Base-by-base conservation (phyloP, 2,797 vertebrate genomes). In the Bradypodion pumilum region DNA sequence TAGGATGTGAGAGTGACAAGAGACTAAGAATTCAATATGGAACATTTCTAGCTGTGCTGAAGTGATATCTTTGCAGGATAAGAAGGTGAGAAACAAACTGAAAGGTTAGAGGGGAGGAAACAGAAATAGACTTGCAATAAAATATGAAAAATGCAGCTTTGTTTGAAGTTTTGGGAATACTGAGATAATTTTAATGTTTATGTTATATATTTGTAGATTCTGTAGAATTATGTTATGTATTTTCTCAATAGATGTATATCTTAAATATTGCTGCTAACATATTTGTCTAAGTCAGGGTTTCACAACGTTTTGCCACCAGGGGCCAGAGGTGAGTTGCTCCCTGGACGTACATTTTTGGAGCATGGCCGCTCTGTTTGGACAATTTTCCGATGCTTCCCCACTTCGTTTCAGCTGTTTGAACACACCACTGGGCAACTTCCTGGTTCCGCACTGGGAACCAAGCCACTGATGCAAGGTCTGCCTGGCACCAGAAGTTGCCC, bases 41-140 rank as follows among this genome's bases (percentile, higher is more conserved):
- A 77, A 83, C 29, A 10, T 89, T 94, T 92, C 62, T 79, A 82
- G 82, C 83, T 87, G 88, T 81, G 83, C 70, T 92, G 87, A 92
- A 91, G 42, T 90, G 59, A 37, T 78, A 88, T 87, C 5, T 88
- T n/a, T 78, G 46, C 10, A 9, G 19, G 86, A 72, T 88, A 75
- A n/a, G 66, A 19, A 81, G 74, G 70, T 75, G 35, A 85, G 63
- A 76, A 81, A 69, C 49, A 52, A 85, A 46, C 27, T 29, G 42
- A 62, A 81, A 81, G 84, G 78, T 9, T 81, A 81, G 10, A 76
- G 69, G n/a, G 44, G 69, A 81, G 21, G 74, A 81, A 46, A 70
- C 68, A 76, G 40, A 80, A 76, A 76, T 70, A 66, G 65, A 70
- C 44, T 66, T 74, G 63, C 37, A 80, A 29, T 80, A 80, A 80